Evolutionary conservation across 2,113 vertebrate genomes (phyloP).

Genomic region (Halichoerus grypus): DNA sequence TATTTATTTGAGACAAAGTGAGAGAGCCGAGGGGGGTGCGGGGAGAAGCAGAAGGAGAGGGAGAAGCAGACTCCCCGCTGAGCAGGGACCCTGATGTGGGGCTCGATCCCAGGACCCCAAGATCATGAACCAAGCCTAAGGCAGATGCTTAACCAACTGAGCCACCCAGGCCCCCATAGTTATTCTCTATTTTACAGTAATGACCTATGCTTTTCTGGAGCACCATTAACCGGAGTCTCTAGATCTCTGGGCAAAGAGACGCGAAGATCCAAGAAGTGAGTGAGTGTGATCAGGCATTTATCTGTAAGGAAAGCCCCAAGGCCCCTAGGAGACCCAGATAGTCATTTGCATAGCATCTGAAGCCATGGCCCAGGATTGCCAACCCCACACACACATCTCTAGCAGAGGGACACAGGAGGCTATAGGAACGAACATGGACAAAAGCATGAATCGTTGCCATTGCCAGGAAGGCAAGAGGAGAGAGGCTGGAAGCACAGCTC

Average conservation of each 20-base stretch:
- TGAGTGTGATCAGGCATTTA: too few relatives aligned
- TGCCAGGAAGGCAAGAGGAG: not conserved
- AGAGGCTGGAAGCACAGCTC: not conserved
- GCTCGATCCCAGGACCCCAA: not conserved
- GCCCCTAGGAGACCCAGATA: accelerated
- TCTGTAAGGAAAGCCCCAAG: accelerated
- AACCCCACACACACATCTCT: not conserved
- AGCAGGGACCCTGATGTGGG: not conserved
- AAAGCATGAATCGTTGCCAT: too few relatives aligned
- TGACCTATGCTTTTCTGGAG: not conserved
- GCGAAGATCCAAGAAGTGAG: not conserved
- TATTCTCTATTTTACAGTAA: not conserved
- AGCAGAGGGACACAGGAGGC: accelerated
- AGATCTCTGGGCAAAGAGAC: not conserved
- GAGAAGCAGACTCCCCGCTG: not conserved
- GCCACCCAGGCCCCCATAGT: not conserved
- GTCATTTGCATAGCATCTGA: not conserved
- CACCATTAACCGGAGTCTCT: not conserved
- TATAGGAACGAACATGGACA: not conserved
- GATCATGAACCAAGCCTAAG: not conserved
- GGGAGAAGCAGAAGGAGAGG: not conserved
- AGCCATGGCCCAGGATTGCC: not conserved
- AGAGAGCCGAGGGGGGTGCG: not conserved
- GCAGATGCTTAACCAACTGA: not conserved
- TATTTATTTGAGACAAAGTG: not conserved